A percentile compares a stretch with the other conserved stretches of the same genome.
Evolutionary conservation across 1,140 invertebrate genomes (phyloP).

Genomic region (Drosophila quadrilineata): DNA sequence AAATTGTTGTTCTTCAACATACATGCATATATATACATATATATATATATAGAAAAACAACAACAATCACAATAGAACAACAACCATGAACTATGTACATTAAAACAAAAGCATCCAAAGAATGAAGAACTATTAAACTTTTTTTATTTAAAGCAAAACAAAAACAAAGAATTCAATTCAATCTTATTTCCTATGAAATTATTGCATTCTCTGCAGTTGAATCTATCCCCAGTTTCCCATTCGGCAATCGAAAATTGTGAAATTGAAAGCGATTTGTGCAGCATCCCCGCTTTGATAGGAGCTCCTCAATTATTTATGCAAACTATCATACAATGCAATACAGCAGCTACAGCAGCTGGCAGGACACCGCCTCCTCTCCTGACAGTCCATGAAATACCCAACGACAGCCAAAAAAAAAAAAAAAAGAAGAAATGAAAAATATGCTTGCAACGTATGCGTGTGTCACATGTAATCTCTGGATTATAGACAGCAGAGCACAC

Average conservation of each 20-base stretch:
- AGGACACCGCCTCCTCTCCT: neutral
- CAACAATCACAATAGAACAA: too few species aligned
- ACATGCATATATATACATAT: too few species aligned
- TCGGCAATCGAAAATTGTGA: conserved; percentile 1
- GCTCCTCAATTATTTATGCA: conserved; percentile 69
- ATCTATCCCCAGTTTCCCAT: too few species aligned
- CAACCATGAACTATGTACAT: conserved; percentile 43
- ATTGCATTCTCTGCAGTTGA: too few species aligned
- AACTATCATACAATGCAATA: conserved; percentile 57
- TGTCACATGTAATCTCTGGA: conserved; percentile 76
- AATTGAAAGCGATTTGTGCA: conserved; percentile 16
- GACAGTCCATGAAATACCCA: conserved; percentile 28
- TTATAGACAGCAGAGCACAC: conserved; percentile 56
- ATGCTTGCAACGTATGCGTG: conserved; percentile 76
- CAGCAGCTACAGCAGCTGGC: conserved; percentile 42
- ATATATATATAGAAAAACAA: conserved; percentile 24
- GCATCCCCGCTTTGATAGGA: conserved; percentile 27
- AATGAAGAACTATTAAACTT: conserved; percentile 59
- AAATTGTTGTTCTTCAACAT: conserved; percentile 41
- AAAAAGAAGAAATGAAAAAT: conserved; percentile 78
- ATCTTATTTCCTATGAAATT: conserved; percentile 12
- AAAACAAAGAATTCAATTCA: neutral
- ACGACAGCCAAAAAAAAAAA: conserved; percentile 69
- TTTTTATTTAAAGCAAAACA: conserved; percentile 52
- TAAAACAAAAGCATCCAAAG: too few species aligned